Conservation (phyloP, 35 echinoderm and acorn worm genomes). For the Ptychodera flava region DNA sequence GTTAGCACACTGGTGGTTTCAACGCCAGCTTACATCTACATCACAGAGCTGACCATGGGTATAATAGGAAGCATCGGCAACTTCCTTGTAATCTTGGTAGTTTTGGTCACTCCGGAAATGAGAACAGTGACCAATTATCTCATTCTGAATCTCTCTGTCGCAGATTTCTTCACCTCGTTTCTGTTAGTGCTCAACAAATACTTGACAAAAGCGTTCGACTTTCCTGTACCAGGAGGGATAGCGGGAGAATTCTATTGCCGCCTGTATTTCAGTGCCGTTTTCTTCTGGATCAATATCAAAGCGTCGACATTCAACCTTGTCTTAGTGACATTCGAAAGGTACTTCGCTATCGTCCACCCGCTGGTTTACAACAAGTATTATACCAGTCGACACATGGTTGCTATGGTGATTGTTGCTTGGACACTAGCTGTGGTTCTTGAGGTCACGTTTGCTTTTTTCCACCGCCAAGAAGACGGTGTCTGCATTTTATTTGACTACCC, state of each 20-base stretch:
- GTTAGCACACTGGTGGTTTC: not conserved
- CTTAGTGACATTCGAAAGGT: slow-evolving; percentile 71
- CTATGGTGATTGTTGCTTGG: slow-evolving; percentile 70
- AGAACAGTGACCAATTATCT: slow-evolving; percentile 94
- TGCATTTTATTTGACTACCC: slow-evolving; percentile 16
- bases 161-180: slow-evolving; percentile 67
- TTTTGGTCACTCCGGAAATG: slow-evolving; percentile 59
- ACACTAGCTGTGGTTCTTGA: slow-evolving; percentile 61
- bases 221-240: not conserved
- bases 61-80: slow-evolving; percentile 80
- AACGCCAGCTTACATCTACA: not conserved
- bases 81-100: slow-evolving; percentile 61
- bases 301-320: slow-evolving; percentile 93
- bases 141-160: slow-evolving; percentile 78
- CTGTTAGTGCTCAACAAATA: slow-evolving; percentile 23
- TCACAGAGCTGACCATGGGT: slow-evolving; percentile 61
- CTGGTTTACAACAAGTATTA: slow-evolving; percentile 74
- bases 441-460: slow-evolving; percentile 54
- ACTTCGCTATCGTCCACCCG: slow-evolving; percentile 91
- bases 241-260: slow-evolving; percentile 80
- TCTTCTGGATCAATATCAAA: slow-evolving; percentile 91
- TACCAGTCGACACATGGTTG: slow-evolving; percentile 34
- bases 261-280: slow-evolving; percentile 57
- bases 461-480: slow-evolving; percentile 34
- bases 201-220: slow-evolving; percentile 17